phyloP scores from a whole-genome alignment of 64 coral and sea anemone genomes.

The Montipora capricornis region DNA sequence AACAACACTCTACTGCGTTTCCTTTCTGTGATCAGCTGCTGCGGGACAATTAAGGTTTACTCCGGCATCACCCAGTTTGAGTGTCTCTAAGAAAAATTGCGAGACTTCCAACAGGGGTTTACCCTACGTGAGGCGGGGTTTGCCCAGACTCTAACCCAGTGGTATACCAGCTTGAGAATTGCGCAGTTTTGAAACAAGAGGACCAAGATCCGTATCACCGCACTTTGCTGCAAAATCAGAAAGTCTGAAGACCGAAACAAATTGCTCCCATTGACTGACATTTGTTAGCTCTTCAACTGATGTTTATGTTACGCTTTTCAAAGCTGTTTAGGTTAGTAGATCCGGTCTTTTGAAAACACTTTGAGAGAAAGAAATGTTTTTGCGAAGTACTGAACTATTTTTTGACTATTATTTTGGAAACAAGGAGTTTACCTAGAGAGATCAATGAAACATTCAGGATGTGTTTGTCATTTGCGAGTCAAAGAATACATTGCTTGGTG shows the following conservation, averaged over 20 bases:
- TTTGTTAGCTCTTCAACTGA: too few relatives aligned
- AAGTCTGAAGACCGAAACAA: too few relatives aligned
- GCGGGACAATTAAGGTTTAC: too few relatives aligned
- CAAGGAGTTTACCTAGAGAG: not conserved
- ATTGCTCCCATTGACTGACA: too few relatives aligned
- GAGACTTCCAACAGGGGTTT: not conserved
- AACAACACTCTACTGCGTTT: not conserved
- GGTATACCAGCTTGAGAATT: too few relatives aligned
- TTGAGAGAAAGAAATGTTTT: not conserved
- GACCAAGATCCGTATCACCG: too few relatives aligned
- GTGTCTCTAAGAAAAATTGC: not conserved
- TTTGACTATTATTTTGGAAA: not conserved
- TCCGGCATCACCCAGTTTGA: not conserved
- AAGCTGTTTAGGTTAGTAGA: slow-evolving; percentile 1
- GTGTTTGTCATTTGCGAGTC: too few relatives aligned
- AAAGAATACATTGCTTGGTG: too few relatives aligned
- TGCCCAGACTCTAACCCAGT: not conserved
- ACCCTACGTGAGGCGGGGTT: slow-evolving; percentile 30
- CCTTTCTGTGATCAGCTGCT: not conserved
- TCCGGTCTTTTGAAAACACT: not conserved
- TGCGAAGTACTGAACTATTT: not conserved
- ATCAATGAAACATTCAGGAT: too few relatives aligned
- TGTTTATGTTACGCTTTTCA: too few relatives aligned
- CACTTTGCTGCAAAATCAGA: too few relatives aligned
- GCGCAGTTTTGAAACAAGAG: too few relatives aligned